Evolutionary conservation across 2,888 invertebrate species (phyloP), one percentile per base, ranked within the genome.

Genomic region (Operophtera brumata): DNA sequence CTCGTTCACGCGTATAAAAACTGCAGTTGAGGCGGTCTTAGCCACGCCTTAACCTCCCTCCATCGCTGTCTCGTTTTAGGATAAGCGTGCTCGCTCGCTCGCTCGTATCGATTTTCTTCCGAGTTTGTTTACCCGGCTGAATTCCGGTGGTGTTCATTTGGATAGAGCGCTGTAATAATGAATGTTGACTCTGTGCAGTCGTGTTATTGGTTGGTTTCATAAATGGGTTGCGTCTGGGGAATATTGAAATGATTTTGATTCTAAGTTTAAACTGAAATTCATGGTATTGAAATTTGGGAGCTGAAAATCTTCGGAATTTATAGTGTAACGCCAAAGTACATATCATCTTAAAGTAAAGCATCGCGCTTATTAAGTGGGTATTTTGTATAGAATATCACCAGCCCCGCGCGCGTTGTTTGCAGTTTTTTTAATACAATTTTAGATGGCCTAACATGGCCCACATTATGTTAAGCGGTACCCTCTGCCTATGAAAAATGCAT

Each of bases 111-210:
- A 85, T 85, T 84, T 79, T 77, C 71, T 61, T 62, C 68, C 61
- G 64, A 68, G 76, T 77, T 77, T 86, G 86, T 86, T 86, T 86
- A 86, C 84, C 72, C 80, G 78, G 69, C 70, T 70, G 71, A 80
- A 84, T 85, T 79, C 76, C 78, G 75, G 71, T 64, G 79, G 74
- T 77, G 68, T 67, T 65, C 69, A 62, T 75, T 79, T 73, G 69
- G 73, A 68, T 55, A 71, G 62, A 69, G 63, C 58, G 57, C 58
- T 47, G 73, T 77, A 74, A 78, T 80, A 84, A 76, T 73, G 72
- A 70, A 65, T 73, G 81, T 75, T 77, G 73, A 78, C 78, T 76
- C 69, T 66, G 73, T 66, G 62, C 68, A 71, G 78, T 62, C 61
- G 76, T 67, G 69, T 78, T 75, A 77, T 79, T 75, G 70, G 59